These are phyloP conservation scores for Helogale parvula DNA, from an alignment of 2,113 vertebrate species.

Conservation along the genomic window DNA sequence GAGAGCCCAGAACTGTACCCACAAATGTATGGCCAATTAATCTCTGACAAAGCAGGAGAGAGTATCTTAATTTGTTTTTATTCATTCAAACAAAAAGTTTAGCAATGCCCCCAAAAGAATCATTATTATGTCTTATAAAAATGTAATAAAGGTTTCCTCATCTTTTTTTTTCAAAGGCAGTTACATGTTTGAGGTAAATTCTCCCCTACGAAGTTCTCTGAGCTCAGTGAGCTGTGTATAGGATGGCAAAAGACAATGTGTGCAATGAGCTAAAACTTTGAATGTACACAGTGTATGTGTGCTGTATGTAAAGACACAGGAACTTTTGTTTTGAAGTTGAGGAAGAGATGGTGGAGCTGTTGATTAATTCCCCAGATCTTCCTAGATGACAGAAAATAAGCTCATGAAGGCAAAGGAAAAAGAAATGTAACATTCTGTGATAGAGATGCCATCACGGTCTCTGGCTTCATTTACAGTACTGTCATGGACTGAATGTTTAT, in stretches of 20 bases:
- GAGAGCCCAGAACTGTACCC: no score
- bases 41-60: no score
- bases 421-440: background rate
- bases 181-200: background rate
- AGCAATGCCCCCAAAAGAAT: background rate
- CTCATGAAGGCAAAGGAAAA: background rate
- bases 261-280: background rate
- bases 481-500: background rate
- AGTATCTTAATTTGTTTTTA: background rate
- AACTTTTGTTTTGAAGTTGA: background rate
- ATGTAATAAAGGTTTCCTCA: background rate
- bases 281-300: background rate
- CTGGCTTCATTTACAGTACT: background rate
- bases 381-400: background rate
- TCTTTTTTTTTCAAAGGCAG: constrained; percentile 37
- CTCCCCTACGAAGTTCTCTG: background rate
- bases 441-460: background rate
- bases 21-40: no score
- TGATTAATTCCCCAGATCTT: background rate
- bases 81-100: background rate
- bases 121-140: background rate
- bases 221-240: background rate
- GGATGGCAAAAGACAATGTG: background rate
- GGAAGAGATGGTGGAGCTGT: background rate
- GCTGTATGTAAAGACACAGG: background rate